Percentiles rank a stretch among this genome's conserved stretches.
phyloP scores from a whole-genome alignment of 2,797 vertebrate species.

The Lateolabrax maculatus region DNA sequence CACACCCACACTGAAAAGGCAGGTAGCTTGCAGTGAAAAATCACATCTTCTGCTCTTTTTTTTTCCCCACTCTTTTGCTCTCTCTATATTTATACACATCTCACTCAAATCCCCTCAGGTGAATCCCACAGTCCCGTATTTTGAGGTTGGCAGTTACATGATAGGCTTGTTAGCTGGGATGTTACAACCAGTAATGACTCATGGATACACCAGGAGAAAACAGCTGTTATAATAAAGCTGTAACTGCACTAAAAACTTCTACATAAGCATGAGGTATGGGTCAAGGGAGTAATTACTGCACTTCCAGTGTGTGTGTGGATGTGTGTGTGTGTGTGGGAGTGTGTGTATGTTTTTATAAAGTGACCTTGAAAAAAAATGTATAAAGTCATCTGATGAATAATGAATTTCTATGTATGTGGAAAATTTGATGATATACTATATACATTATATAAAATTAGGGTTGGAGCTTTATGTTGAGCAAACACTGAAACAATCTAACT shows the following conservation, averaged over 20 bases:
- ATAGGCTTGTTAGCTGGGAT: slow-evolving; percentile 42
- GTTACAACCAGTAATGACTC: slow-evolving; percentile 13
- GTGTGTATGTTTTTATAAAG: not conserved
- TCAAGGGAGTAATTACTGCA: not conserved
- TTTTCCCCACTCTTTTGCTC: not conserved
- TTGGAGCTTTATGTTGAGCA: not conserved
- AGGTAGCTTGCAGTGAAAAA: slow-evolving; percentile 20
- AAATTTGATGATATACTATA: not conserved
- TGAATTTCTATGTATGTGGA: not conserved
- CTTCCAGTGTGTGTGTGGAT: not conserved
- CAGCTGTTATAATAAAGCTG: slow-evolving; percentile 1
- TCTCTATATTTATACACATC: slow-evolving; percentile 27
- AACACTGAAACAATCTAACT: not conserved
- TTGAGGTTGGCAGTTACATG: slow-evolving; percentile 22
- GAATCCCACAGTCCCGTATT: slow-evolving; percentile 9
- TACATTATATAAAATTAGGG: not conserved
- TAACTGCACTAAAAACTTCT: not conserved
- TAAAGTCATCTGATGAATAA: not conserved
- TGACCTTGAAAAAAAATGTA: not conserved
- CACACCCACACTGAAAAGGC: not conserved
- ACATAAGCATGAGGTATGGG: slow-evolving; percentile 1
- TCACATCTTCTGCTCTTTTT: slow-evolving; percentile 13
- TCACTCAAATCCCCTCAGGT: slow-evolving; percentile 33
- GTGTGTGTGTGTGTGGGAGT: not conserved
- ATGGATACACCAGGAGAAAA: slow-evolving; percentile 4